phyloP scores from a whole-genome alignment of 1,140 invertebrate species.

The Cotesia glomerata region DNA sequence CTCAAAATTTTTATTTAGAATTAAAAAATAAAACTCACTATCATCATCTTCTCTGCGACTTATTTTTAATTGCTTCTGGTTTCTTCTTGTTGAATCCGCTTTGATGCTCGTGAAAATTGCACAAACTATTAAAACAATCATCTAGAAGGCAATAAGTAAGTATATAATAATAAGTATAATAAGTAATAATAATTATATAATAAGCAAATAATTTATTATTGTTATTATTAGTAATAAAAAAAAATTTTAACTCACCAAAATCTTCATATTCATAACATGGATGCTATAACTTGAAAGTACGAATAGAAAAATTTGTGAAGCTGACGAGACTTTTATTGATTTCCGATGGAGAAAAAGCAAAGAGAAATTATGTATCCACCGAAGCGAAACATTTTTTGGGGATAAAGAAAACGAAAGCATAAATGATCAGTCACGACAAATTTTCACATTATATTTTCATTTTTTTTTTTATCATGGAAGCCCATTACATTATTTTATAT shows the following conservation, averaged over 20 bases:
- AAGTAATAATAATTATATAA: too few relatives aligned
- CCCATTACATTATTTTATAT: conserved; percentile 41
- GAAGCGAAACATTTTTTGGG: conserved; percentile 12
- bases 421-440: conserved; percentile 21
- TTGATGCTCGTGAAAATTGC: too few relatives aligned
- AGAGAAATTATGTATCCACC: background rate
- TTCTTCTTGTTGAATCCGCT: too few relatives aligned
- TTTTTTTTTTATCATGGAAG: conserved; percentile 36
- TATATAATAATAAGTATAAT: too few relatives aligned
- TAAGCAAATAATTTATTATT: too few relatives aligned
- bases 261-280: too few relatives aligned
- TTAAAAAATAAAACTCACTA: background rate
- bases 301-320: too few relatives aligned
- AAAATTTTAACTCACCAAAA: background rate
- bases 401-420: background rate
- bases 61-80: background rate
- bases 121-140: too few relatives aligned
- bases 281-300: too few relatives aligned
- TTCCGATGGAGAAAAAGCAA: background rate
- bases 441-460: conserved; percentile 26
- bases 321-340: background rate
- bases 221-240: too few relatives aligned
- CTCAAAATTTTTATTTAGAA: conserved; percentile 1
- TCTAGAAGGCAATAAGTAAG: background rate
- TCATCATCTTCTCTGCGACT: background rate